Evolutionary conservation across 2,113 vertebrate species (phyloP).

Genomic region (Monopterus albus): DNA sequence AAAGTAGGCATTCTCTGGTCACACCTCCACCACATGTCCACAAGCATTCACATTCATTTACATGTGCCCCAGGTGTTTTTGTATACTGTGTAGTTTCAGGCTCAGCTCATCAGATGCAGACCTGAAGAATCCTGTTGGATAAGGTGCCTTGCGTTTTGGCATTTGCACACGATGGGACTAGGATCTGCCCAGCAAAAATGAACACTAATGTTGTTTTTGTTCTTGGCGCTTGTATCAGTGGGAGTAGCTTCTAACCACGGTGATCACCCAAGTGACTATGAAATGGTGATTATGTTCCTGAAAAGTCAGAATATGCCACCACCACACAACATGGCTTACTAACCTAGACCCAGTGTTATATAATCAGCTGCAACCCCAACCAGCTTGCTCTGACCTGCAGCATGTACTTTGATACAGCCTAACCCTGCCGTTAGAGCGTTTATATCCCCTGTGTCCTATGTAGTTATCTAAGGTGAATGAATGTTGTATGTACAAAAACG

Average conservation of each 20-base stretch:
- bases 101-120: not conserved
- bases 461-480: not conserved
- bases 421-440: slow-evolving; percentile 21
- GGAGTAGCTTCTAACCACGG: not conserved
- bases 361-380: slow-evolving; percentile 40
- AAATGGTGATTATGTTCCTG: slow-evolving; percentile 3
- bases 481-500: not conserved
- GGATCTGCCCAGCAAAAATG: not conserved
- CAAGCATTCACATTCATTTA: too few relatives aligned
- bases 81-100: too few relatives aligned
- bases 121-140: not conserved
- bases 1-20: too few relatives aligned
- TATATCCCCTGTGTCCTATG: not conserved
- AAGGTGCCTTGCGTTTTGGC: slow-evolving; percentile 6
- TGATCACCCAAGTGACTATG: slow-evolving; percentile 13
- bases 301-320: not conserved
- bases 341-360: slow-evolving; percentile 18
- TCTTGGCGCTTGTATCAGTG: not conserved
- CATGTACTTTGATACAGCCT: not conserved
- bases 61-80: too few relatives aligned
- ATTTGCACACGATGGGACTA: not conserved
- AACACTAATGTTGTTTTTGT: not conserved
- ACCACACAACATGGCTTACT: slow-evolving; percentile 6
- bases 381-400: slow-evolving; percentile 7
- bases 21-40: too few relatives aligned